Evolutionary conservation across 1,140 invertebrate genomes (phyloP), one percentile per base, ranked within the genome.

Genomic region (Drosophila tani): DNA sequence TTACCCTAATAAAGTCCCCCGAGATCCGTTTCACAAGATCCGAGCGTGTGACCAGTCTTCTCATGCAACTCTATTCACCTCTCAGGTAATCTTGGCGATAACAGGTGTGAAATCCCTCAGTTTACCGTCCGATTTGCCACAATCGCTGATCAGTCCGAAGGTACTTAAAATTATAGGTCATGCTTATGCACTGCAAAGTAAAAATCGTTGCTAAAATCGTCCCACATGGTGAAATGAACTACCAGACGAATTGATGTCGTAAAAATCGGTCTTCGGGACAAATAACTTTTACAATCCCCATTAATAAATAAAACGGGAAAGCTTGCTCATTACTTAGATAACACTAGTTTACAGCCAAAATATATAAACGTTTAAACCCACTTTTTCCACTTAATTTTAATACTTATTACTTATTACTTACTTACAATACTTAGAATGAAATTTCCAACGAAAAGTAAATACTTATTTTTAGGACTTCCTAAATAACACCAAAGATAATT

Each of bases 91-190:
- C 35, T 27, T 14, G 1, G 1, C 15, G 45, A 65, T 64, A 67
- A 46, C 19, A 41, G 47, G 66, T 67, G 63, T 53, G 63, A 69
- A 45, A 12, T 12, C 9, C 43, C 29, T 47, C n/a, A 27, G 58
- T 27, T 63, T 66, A 38, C 57, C 57, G 4, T 15, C 12, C 15
- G 5, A 62, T 35, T 51, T 59, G 38, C 40, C 14, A 27, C 29
- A 49, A 51, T 53, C 40, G 32, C 38, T 17, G 21, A 19, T 43
- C 27, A 53, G 27, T 29, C 21, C 38, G n/a, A 53, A 53, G 40
- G 21, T 29, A 68, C 35, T 29, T 68, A 6, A 53, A 40, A 38
- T n/a, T 46, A 14, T 56, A 40, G 49, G 49, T 70, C 67, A 70
- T 70, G 67, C 67, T 55, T 70, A 67, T 29, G 60, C 9, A 35